Conservation (phyloP, 64 coral and sea anemone genomes). For the Porites australiensis region DNA sequence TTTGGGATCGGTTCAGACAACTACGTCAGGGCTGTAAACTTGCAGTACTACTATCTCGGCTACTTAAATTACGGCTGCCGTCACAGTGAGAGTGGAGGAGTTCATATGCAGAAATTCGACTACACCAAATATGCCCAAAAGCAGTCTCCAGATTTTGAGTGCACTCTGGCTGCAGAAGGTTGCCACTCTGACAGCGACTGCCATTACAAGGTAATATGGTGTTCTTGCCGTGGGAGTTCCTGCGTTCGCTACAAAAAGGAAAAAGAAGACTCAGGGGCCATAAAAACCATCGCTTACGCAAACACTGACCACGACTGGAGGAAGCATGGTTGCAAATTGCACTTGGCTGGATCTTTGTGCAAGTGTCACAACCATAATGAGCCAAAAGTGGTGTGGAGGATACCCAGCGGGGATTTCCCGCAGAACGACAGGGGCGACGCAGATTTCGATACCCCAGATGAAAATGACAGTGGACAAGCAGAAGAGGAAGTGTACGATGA, state of each 20-base stretch:
- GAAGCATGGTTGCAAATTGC: not conserved
- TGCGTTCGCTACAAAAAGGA: not conserved
- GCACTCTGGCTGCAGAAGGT: slow-evolving; percentile 2
- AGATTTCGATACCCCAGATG: too few relatives aligned
- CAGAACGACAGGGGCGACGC: not conserved
- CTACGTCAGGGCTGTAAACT: slow-evolving; percentile 39
- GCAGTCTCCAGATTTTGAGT: slow-evolving; percentile 1
- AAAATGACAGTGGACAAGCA: too few relatives aligned
- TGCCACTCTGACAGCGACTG: slow-evolving; percentile 20
- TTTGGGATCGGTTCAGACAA: not conserved
- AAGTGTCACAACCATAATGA: not conserved
- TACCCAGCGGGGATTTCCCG: not conserved
- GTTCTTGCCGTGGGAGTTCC: slow-evolving; percentile 5
- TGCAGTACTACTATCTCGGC: slow-evolving; percentile 51
- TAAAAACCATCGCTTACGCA: not conserved
- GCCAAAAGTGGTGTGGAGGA: not conserved
- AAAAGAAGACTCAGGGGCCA: not conserved
- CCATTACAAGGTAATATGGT: slow-evolving; percentile 14
- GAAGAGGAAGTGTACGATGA: too few relatives aligned
- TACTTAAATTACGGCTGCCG: slow-evolving; percentile 57
- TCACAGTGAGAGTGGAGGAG: not conserved
- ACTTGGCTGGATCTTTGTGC: not conserved
- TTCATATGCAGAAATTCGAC: slow-evolving; percentile 47
- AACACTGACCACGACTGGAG: not conserved
- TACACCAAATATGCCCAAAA: not conserved